Evolutionary conservation across 2,888 invertebrate genomes (phyloP).

Genomic region (Falcaria lacertinaria): DNA sequence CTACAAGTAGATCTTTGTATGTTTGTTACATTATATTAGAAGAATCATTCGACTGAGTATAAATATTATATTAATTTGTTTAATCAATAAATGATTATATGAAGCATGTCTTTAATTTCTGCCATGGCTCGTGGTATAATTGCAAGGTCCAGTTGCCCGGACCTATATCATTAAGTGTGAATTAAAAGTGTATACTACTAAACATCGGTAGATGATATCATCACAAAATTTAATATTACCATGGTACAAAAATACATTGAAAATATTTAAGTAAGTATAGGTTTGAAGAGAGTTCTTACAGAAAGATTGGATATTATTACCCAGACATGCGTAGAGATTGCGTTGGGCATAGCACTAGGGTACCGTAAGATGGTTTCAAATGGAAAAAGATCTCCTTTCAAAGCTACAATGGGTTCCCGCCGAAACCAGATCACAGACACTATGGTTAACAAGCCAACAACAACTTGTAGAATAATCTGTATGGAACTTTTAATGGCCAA

Average conservation of each 20-base stretch:
- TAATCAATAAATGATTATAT: slow-evolving; percentile 60
- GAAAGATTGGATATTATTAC: slow-evolving; percentile 68
- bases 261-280: slow-evolving; percentile 37
- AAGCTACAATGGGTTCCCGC: slow-evolving; percentile 59
- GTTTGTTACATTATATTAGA: slow-evolving; percentile 57
- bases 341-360: slow-evolving; percentile 63
- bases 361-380: slow-evolving; percentile 58
- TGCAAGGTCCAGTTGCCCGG: too few species aligned
- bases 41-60: slow-evolving; percentile 73
- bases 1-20: slow-evolving; percentile 43
- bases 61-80: slow-evolving; percentile 68
- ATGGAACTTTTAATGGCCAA: slow-evolving; percentile 59
- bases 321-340: slow-evolving; percentile 70
- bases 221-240: slow-evolving; percentile 4
- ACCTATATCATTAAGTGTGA: too few species aligned
- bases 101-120: slow-evolving; percentile 18
- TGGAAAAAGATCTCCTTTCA: slow-evolving; percentile 63
- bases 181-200: too few species aligned
- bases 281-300: slow-evolving; percentile 58
- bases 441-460: slow-evolving; percentile 48
- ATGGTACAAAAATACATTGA: slow-evolving; percentile 9
- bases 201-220: background rate
- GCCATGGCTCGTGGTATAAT: background rate
- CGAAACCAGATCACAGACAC: slow-evolving; percentile 65
- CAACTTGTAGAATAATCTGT: slow-evolving; percentile 50